Percentiles rank a stretch among this genome's conserved stretches.
phyloP scores from a whole-genome alignment of 2,113 vertebrate species.

The Neodontobutis hainanensis region DNA sequence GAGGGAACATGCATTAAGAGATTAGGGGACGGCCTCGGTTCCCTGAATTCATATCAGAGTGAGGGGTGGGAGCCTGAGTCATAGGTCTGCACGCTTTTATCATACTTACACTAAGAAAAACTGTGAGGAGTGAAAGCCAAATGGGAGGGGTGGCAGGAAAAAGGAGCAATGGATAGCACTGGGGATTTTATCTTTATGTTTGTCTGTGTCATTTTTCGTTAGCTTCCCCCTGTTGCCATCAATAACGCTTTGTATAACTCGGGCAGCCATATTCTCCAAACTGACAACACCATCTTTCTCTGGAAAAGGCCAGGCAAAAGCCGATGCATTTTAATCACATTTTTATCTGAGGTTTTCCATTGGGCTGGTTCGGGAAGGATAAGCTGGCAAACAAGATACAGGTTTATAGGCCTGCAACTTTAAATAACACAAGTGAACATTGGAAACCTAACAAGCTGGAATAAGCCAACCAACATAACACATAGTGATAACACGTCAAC shows the following conservation, averaged over 20 bases:
- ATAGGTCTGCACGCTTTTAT: constrained; percentile 66
- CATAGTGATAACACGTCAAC: too few relatives aligned
- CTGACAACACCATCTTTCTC: constrained; percentile 52
- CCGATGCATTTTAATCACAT: constrained; percentile 63
- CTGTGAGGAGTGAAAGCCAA: constrained; percentile 1
- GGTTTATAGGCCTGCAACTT: not conserved
- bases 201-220: constrained; percentile 45
- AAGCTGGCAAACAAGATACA: constrained; percentile 1
- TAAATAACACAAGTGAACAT: too few relatives aligned
- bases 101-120: constrained; percentile 51
- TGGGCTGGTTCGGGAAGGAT: not conserved
- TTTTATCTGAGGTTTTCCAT: constrained; percentile 43
- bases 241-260: constrained; percentile 59
- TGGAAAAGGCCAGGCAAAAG: constrained; percentile 43
- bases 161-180: constrained; percentile 18
- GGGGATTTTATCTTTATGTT: constrained; percentile 65
- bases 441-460: too few relatives aligned
- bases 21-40: constrained; percentile 70
- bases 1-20: constrained; percentile 77
- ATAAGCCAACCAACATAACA: too few relatives aligned
- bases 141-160: constrained; percentile 10
- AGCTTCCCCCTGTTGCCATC: constrained; percentile 52
- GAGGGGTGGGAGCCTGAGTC: constrained; percentile 61
- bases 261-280: constrained; percentile 28
- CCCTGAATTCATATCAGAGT: constrained; percentile 73